A percentile compares a stretch with the other conserved stretches of the same genome.
Evolutionary conservation across 2,888 invertebrate species (phyloP).

Genomic region (Anoplius nigerrimus): DNA sequence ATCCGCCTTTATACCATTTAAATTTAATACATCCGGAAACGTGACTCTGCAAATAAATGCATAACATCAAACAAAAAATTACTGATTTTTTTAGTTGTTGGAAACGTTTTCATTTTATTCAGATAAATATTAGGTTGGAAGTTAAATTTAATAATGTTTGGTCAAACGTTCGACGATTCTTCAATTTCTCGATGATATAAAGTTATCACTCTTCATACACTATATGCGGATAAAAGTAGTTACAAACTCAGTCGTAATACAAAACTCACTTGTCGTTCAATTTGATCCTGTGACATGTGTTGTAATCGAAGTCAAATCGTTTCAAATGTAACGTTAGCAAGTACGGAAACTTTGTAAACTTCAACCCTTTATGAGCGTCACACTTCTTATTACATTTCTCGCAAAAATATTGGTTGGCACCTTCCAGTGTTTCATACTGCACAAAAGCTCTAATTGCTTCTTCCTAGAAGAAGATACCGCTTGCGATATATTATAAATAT

Average conservation of each 20-base stretch:
- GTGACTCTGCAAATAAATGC: slow-evolving; percentile 80
- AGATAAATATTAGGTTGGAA: too few relatives aligned
- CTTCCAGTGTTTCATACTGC: slow-evolving; percentile 88
- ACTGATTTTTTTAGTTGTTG: too few relatives aligned
- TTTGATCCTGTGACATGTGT: slow-evolving; percentile 89
- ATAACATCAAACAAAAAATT: slow-evolving; percentile 6
- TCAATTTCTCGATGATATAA: too few relatives aligned
- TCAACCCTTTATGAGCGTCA: slow-evolving; percentile 92
- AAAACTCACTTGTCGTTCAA: slow-evolving; percentile 87
- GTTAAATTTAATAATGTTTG: too few relatives aligned
- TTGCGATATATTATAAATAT: slow-evolving; percentile 15
- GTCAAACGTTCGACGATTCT: too few relatives aligned
- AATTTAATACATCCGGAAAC: slow-evolving; percentile 86
- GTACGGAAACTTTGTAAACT: slow-evolving; percentile 91
- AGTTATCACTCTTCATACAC: too few relatives aligned
- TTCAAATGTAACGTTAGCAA: slow-evolving; percentile 90
- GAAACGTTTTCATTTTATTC: too few relatives aligned
- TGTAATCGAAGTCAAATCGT: slow-evolving; percentile 92
- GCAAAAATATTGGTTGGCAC: slow-evolving; percentile 91
- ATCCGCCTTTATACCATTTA: slow-evolving; percentile 77
- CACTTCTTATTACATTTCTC: slow-evolving; percentile 91
- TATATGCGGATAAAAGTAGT: too few relatives aligned
- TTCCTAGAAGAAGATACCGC: slow-evolving; percentile 75
- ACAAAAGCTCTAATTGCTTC: slow-evolving; percentile 90
- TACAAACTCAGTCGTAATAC: neutral